Evolutionary conservation across 2,113 vertebrate genomes (phyloP).

Genomic region (Etheostoma cragini): DNA sequence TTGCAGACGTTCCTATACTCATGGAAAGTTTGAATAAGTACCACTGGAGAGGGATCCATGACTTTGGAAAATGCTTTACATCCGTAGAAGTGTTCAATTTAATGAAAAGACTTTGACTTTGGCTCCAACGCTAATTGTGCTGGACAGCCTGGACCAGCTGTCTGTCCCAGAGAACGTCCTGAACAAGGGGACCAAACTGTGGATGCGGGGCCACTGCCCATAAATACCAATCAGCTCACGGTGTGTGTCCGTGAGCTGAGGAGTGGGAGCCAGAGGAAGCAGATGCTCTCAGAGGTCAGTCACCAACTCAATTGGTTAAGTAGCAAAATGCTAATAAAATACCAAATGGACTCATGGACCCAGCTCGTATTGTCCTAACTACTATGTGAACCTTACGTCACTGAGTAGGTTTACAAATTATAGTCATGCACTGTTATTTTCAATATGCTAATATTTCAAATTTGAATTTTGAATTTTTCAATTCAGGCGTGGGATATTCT

Average conservation of each 20-base stretch:
- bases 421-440: no score
- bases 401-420: no score
- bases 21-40: constrained; percentile 56
- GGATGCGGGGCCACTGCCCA: constrained; percentile 22
- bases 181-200: constrained; percentile 16
- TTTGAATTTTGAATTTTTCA: no score
- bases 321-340: constrained; percentile 51
- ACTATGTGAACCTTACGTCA: no score
- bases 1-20: no score
- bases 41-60: constrained; percentile 43
- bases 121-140: constrained; percentile 36
- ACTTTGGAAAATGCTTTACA: constrained; percentile 45
- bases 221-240: constrained; percentile 44
- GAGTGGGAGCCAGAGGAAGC: constrained; percentile 59
- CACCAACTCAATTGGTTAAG: constrained; percentile 66
- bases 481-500: no score
- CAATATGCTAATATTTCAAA: no score
- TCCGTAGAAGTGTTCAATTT: constrained; percentile 48
- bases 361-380: background rate
- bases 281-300: constrained; percentile 64
- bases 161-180: constrained; percentile 22
- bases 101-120: constrained; percentile 59
- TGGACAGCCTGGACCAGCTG: constrained; percentile 9
- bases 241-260: background rate
- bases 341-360: constrained; percentile 36